Evolutionary conservation across 2,888 invertebrate species (phyloP).

Genomic region (Drosophila cyrtoloma): DNA sequence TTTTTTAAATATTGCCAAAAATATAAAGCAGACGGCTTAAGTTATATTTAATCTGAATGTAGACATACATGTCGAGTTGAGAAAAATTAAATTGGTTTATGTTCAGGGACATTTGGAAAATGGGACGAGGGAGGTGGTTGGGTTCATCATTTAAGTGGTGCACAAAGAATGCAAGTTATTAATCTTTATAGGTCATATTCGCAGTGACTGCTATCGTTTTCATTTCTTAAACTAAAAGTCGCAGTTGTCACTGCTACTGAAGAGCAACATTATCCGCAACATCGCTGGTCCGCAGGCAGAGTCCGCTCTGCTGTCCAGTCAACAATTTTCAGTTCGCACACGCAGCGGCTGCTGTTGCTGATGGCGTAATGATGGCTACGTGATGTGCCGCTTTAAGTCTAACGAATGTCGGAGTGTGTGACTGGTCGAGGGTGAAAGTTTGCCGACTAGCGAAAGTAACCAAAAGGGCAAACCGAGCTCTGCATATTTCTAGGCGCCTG

Average conservation of each 20-base stretch:
- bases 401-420: conserved; percentile 45
- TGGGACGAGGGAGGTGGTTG: background rate
- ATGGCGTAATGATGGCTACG: conserved; percentile 81
- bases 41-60: background rate
- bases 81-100: too few relatives aligned
- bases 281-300: conserved; percentile 18
- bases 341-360: conserved; percentile 52
- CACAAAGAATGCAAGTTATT: background rate
- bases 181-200: background rate
- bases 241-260: background rate
- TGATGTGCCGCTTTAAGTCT: conserved; percentile 62
- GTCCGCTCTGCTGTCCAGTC: background rate
- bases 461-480: conserved; percentile 53
- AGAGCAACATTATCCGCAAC: background rate
- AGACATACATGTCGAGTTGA: background rate
- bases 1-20: too few relatives aligned
- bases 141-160: background rate
- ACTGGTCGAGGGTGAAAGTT: conserved; percentile 65
- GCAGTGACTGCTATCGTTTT: background rate
- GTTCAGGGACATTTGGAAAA: background rate
- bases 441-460: conserved; percentile 69
- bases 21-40: background rate
- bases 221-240: too few relatives aligned
- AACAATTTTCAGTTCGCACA: conserved; percentile 30
- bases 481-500: conserved; percentile 63